Base-by-base conservation (phyloP, 1,140 invertebrate species). In the Thaumetopoea pityocampa region DNA sequence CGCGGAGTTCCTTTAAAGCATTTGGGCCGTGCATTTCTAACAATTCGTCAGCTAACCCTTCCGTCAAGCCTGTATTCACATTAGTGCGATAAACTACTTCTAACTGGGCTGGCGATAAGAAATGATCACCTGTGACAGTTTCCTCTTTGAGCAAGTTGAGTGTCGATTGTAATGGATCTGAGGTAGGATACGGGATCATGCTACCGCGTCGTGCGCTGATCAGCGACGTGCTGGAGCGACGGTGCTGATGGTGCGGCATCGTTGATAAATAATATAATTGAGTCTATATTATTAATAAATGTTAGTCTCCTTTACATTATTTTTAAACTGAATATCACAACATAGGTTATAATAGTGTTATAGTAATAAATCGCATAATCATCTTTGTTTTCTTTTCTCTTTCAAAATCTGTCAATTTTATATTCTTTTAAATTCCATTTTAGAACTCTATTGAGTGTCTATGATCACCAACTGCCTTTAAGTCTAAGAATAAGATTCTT, bases 121-220 rank as follows among this genome's bases (percentile, higher is more conserved):
- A 86, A 34, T 96, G 94, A 58, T 94, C 92, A 53, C 93, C 92
- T 40, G 92, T 91, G 41, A 90, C 88, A 9, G 92, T 85, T 73
- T 94, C 92, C 67, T 92, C 89, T 69, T 92, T 94, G 44, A 92
- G 90, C 0, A 70, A 23, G 24, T 58, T 66, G 4, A 78, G 58
- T 33, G 32, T 72, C 54, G n/a, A n/a, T n/a, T 0, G 66, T 64
- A 6, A 52, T 12, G 29, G 28, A 2, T 63, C 59, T 5, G 36
- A 5, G 7, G 14, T 26, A 1, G 19, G 27, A 16, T 51, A 45
- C 5, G 40, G 28, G 2, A 51, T 9, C 2, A 51, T 28, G 33
- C 61, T 67, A 1, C 51, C 24, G 2, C 54, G 56, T 4, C 49
- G 52, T 4, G 29, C 8, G 3, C 40, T 32, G 3, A 49, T 10